These are phyloP conservation scores for Paramacrobiotus metropolitanus DNA, from an alignment of 1,140 invertebrate species.

Conservation along the genomic window DNA sequence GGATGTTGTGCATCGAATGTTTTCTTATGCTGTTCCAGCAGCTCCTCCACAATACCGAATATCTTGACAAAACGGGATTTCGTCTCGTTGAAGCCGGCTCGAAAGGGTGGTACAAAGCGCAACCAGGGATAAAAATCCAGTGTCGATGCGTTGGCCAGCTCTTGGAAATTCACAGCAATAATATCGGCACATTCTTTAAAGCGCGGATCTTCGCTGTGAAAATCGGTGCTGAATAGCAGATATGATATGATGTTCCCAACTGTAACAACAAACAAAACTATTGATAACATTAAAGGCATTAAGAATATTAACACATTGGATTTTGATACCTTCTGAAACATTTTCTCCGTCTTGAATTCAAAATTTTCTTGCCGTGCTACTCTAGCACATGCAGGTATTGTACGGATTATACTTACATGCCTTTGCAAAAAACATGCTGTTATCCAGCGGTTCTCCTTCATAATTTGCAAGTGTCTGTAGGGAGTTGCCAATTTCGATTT, in stretches of 20 bases:
- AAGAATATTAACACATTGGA: too few species aligned
- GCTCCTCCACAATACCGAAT: conserved; percentile 6
- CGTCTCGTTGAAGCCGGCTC: background rate
- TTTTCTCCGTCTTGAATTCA: too few species aligned
- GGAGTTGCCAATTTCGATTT: background rate
- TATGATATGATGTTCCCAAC: conserved; percentile 2
- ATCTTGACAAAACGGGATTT: background rate
- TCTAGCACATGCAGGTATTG: background rate
- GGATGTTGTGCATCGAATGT: conserved; percentile 6
- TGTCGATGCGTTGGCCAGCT: background rate
- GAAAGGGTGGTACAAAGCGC: background rate
- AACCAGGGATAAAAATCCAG: background rate
- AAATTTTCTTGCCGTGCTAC: too few species aligned
- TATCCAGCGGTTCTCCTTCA: background rate
- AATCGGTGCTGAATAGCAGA: conserved; percentile 2
- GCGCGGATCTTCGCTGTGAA: background rate
- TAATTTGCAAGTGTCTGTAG: background rate
- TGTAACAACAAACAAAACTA: background rate
- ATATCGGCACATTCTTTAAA: background rate
- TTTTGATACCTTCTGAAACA: too few species aligned
- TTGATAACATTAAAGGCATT: background rate
- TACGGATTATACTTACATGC: background rate
- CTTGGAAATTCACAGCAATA: conserved; percentile 1
- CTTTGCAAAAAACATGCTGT: background rate
- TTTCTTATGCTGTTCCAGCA: background rate